These are phyloP conservation scores for Tautogolabrus adspersus DNA, from an alignment of 2,113 vertebrate species.

Conservation along the genomic window DNA sequence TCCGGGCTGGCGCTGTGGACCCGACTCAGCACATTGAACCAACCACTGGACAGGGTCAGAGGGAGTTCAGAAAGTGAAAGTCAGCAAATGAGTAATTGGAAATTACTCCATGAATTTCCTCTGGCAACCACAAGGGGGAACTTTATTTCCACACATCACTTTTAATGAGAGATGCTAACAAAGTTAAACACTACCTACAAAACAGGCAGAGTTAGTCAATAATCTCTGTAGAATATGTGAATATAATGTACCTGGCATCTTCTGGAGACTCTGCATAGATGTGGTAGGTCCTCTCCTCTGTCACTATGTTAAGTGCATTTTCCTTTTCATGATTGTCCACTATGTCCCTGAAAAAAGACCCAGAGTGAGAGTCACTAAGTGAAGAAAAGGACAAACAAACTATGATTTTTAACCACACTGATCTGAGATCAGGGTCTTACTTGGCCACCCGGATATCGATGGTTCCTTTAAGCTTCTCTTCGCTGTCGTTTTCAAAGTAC, in stretches of 20 bases:
- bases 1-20: slow-evolving; percentile 90
- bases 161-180: slow-evolving; percentile 1
- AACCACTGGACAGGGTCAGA: slow-evolving; percentile 83
- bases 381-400: neutral
- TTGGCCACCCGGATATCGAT: slow-evolving; percentile 89
- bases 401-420: neutral
- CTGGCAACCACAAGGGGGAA: slow-evolving; percentile 66
- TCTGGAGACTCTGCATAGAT: slow-evolving; percentile 94
- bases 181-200: slow-evolving; percentile 12
- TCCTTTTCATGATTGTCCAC: slow-evolving; percentile 96
- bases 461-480: slow-evolving; percentile 93
- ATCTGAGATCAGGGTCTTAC: slow-evolving; percentile 72
- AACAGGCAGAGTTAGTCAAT: slow-evolving; percentile 55
- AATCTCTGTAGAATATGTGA: slow-evolving; percentile 34
- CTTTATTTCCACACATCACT: slow-evolving; percentile 47
- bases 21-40: slow-evolving; percentile 93
- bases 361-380: neutral
- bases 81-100: slow-evolving; percentile 51
- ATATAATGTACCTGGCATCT: slow-evolving; percentile 89
- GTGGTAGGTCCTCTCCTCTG: slow-evolving; percentile 91
- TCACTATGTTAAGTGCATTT: slow-evolving; percentile 93
- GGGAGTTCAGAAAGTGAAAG: slow-evolving; percentile 57
- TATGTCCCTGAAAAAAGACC: slow-evolving; percentile 86
- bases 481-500: slow-evolving; percentile 94
- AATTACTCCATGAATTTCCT: slow-evolving; percentile 48